These are phyloP conservation scores for Trichoplusia ni DNA, from an alignment of 1,140 invertebrate species.

Conservation along the genomic window DNA sequence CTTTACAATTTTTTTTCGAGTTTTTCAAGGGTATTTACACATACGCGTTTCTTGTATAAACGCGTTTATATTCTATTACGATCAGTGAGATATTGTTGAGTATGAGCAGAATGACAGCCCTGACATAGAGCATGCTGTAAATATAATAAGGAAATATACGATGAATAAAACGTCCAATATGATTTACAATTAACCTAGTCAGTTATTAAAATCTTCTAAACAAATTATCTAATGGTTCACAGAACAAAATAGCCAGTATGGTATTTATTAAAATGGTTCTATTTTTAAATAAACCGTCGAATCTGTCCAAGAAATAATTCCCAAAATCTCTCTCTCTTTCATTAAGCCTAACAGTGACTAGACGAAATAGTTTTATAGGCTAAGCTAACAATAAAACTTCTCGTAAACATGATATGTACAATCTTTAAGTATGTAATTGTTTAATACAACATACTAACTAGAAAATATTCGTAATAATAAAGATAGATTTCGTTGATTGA, in stretches of 20 bases:
- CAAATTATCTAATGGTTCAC: too few relatives aligned
- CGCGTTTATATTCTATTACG: not conserved
- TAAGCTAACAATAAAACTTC: constrained; percentile 24
- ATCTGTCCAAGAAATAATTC: not conserved
- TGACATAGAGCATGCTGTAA: too few relatives aligned
- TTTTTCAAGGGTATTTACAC: not conserved
- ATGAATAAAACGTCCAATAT: too few relatives aligned
- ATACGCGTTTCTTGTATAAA: not conserved
- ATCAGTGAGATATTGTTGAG: too few relatives aligned
- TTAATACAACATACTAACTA: constrained; percentile 23
- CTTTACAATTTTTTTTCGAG: not conserved
- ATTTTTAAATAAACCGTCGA: not conserved
- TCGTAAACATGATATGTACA: constrained; percentile 61
- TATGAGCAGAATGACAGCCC: too few relatives aligned
- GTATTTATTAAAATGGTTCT: too few relatives aligned
- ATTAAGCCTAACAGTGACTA: constrained; percentile 31
- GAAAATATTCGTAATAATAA: constrained; percentile 28
- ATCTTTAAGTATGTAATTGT: constrained; percentile 38
- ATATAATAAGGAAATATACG: too few relatives aligned
- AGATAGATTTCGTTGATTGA: constrained; percentile 47
- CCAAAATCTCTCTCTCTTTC: constrained; percentile 22
- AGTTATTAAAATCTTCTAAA: too few relatives aligned
- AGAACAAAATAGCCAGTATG: not conserved
- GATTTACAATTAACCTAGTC: too few relatives aligned
- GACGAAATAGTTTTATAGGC: constrained; percentile 30